Base-by-base conservation (phyloP, 1,140 invertebrate genomes). In the Triops cancriformis region DNA sequence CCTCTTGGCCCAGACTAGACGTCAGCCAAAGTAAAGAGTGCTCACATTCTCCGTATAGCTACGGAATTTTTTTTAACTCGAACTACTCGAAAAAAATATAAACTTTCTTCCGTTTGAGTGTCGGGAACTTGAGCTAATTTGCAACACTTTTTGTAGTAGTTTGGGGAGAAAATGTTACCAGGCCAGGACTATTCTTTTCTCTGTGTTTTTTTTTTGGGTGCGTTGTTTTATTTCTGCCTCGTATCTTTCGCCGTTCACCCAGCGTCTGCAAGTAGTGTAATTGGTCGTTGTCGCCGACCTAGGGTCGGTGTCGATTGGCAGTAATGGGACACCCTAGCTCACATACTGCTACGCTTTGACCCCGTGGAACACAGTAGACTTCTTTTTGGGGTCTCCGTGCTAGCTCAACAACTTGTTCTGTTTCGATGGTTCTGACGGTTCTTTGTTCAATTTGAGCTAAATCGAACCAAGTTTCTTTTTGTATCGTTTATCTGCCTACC, bases 261-360 rank as follows among this genome's bases (percentile, higher is more conserved):
- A 64, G 51, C 51, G 23, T 64, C 51, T 64, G 51, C 6, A 64
- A 64, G 51, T 23, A 23, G 51, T 64, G 51, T 64, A 64, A 64
- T 64, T 64, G 51, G 51, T 64, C 51, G 51, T 64, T 64, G 51
- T 64, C 51, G n/a, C 1, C 51, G 51, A 64, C 51, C 51, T 64
- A 23, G 51, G 51, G 51, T 64, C 51, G 51, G 51, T 9, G 51
- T 64, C 51, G 51, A 64, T 64, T 64, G 51, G 51, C 51, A 64
- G 51, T 64, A 64, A 64, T 64, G 51, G 51, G 51, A 18, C 51
- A 64, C 51, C 51, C 51, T 64, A n/a, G 51, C 51, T 64, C 51
- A 64, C 51, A 64, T 23, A 64, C 18, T 64, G 14, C 51, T 64
- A 23, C 51, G 23, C 51, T 23, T 23, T 64, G 51, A 64, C 51